Conservation (phyloP, 2,113 vertebrate genomes). For the Anoplopoma fimbria region DNA sequence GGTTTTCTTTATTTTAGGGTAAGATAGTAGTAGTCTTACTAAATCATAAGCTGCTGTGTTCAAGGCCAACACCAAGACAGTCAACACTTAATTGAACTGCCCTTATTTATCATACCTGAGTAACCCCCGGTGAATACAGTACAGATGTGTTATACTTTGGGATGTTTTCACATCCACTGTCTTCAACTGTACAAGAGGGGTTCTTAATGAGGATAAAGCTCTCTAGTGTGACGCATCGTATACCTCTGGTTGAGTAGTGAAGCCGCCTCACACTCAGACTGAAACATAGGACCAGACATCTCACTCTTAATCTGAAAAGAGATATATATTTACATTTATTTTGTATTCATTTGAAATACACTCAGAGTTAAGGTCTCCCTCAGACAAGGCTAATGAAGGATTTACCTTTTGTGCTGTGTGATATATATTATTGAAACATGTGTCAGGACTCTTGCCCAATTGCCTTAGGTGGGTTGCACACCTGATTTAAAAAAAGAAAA, state of each 20-base stretch:
- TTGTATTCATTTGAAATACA: conserved; percentile 41
- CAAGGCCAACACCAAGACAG: conserved; percentile 11
- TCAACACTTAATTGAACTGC: conserved; percentile 18
- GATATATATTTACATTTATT: conserved; percentile 20
- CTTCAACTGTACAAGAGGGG: conserved; percentile 18
- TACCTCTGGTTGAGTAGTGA: conserved; percentile 25
- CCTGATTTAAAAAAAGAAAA: no score
- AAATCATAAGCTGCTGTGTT: conserved; percentile 39
- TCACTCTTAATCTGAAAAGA: conserved; percentile 32
- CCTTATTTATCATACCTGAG: conserved; percentile 17
- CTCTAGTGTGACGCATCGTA: conserved; percentile 11
- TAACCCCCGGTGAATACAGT: neutral
- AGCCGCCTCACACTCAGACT: conserved; percentile 6
- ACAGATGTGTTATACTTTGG: conserved; percentile 13
- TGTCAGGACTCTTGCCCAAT: conserved; percentile 53
- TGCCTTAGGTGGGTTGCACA: conserved; percentile 68
- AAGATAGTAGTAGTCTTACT: conserved; percentile 24
- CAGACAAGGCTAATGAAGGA: conserved; percentile 31
- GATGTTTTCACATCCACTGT: conserved; percentile 22
- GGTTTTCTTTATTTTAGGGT: conserved; percentile 32
- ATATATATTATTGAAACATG: conserved; percentile 32
- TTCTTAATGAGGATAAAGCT: conserved; percentile 18
- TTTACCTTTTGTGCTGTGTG: conserved; percentile 43
- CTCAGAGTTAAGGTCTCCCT: conserved; percentile 5
- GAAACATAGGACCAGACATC: conserved; percentile 23